These are phyloP conservation scores for Mellivora capensis DNA, from an alignment of 2,113 vertebrate species.

Conservation along the genomic window DNA sequence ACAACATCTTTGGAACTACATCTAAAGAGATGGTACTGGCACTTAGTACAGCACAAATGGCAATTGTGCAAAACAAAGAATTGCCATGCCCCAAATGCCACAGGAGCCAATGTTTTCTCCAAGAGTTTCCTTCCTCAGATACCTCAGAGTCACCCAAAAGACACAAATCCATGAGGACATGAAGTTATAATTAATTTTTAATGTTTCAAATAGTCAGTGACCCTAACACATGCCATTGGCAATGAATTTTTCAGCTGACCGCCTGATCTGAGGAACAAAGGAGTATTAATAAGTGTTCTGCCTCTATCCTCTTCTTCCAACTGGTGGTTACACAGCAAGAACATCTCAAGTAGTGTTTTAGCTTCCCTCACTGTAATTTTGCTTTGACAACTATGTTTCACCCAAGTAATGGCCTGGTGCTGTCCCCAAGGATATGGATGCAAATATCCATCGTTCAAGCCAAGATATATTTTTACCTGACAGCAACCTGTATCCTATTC, in stretches of 20 bases:
- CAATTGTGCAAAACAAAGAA: background rate
- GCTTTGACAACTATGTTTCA: background rate
- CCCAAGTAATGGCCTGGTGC: background rate
- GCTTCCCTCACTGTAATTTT: background rate
- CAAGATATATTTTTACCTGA: constrained; percentile 5
- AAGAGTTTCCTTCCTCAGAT: background rate
- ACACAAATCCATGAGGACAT: background rate
- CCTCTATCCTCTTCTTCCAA: background rate
- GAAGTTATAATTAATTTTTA: background rate
- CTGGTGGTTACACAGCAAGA: background rate
- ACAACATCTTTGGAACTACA: no score
- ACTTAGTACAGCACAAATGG: background rate
- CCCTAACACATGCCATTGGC: background rate
- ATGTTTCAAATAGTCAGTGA: background rate
- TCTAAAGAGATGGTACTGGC: background rate
- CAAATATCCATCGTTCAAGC: background rate
- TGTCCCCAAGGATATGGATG: background rate
- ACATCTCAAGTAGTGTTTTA: background rate
- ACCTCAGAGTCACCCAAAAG: background rate
- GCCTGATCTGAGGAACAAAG: background rate
- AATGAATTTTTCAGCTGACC: background rate
- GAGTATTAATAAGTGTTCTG: background rate
- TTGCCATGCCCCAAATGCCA: background rate
- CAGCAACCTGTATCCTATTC: background rate
- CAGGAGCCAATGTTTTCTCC: background rate